Base-by-base conservation (phyloP, 2,888 invertebrate genomes). In the Sericinus montela region DNA sequence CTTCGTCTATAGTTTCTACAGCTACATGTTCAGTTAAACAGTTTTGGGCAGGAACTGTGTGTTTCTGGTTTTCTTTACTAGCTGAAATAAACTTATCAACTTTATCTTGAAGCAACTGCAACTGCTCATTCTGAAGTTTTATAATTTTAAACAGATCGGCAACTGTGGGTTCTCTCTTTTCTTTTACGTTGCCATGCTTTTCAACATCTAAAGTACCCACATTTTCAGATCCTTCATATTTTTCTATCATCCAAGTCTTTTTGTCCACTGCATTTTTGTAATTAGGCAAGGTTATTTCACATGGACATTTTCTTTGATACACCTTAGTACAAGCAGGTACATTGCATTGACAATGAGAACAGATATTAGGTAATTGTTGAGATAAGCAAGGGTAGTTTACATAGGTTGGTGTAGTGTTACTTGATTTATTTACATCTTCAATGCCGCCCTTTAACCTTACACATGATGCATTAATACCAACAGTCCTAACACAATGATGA, bases 91-190 rank as follows among this genome's bases (percentile, higher is more conserved):
- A 79, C 57, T 89, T 89, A 55, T 92, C 91, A 0, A 93, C 91
- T 72, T 93, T 93, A 47, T 90, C 89, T 67, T 93, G 93, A 25
- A 93, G 70, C 45, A 90, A 62, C 61, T 92, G 88, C 19, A 93
- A 75, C 63, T 93, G 93, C 58, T 93, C 91, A 74, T 91, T 93
- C 71, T 93, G 93, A 47, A 91, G 82, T 65, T 92, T 91, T 36
- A 93, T 92, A 51, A 93, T 91, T 67, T 91, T 90, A 53, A 93
- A 85, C 44, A 93, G 73, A 64, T 93, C 92, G 47, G 85, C 80
- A 15, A 91, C 89, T 15, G 90, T 90, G 8, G 91, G 90, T 62
- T 91, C 90, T 48, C 80, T 67, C 59, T 80, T 84, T 39, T 87
- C 85, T 56, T 81, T 84, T 8, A 80, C 40, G 53, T 32, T 32